Percentiles rank a stretch among this genome's conserved stretches.
These are phyloP conservation scores for Rhimphoctona megacephalus DNA, from an alignment of 2,888 invertebrate species.

Conservation along the genomic window DNA sequence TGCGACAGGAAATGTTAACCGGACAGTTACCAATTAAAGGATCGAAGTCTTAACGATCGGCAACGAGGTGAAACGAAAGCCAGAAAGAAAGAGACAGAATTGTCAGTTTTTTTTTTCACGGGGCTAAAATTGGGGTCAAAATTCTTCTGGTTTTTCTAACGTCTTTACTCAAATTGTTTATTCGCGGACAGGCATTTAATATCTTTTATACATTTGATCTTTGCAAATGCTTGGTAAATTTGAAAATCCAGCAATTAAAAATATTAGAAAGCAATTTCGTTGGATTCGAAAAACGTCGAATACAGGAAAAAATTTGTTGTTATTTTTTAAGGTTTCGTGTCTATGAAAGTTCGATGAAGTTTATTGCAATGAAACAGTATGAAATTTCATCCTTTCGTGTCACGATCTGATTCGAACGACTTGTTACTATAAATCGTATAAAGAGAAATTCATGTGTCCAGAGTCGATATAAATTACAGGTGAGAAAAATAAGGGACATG, in stretches of 20 bases:
- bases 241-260: background rate
- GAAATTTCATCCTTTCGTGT: background rate
- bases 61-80: slow-evolving; percentile 47
- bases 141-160: background rate
- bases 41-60: slow-evolving; percentile 39
- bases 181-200: background rate
- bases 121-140: background rate
- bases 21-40: slow-evolving; percentile 69
- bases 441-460: slow-evolving; percentile 25
- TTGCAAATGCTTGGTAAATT: background rate
- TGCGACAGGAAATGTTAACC: slow-evolving; percentile 49
- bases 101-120: background rate
- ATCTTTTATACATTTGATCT: too few relatives aligned
- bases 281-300: background rate
- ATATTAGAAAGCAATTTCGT: background rate
- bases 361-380: background rate
- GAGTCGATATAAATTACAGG: background rate
- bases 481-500: slow-evolving; percentile 10
- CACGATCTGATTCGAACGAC: background rate
- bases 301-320: background rate
- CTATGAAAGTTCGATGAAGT: background rate
- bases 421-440: background rate
- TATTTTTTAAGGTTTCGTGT: background rate
- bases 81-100: background rate
- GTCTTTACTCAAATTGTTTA: background rate